Base-by-base conservation (phyloP, 2,888 invertebrate genomes). In the Sphaerophoria rueppellii region DNA sequence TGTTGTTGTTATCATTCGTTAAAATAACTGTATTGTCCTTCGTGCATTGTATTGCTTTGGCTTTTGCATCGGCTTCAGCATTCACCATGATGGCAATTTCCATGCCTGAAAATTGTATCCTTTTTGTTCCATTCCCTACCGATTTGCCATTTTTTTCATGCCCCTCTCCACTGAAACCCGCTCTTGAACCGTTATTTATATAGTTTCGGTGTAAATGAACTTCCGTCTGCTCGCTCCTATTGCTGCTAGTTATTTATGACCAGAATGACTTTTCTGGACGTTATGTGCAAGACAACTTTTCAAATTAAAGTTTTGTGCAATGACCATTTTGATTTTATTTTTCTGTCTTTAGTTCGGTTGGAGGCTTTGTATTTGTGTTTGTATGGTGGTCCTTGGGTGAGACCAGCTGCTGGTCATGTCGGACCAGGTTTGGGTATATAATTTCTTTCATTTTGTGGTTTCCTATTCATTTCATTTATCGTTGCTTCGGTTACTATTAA, bases 121-220 rank as follows among this genome's bases (percentile, higher is more conserved):
- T 52, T 67, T 52, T 67, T 70, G 61, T 52, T 54, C 32, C 34
- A 54, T 11, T 14, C 6, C 35, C 11, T n/a, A 61, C 67, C 16
- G 11, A 52, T 54, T 67, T 14, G 52, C 40, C 67, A 40, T 54
- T 50, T 54, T 50, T 52, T 67, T 37, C n/a, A 35, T 54, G 12
- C 65, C 12, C 58, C 11, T 24, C 4, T 7, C 40, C 16, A 24
- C 35, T 24, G n/a, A 43, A 7, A 35, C 16, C 34, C 37, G 9
- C 46, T 12, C 37, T n/a, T 46, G 12, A 50, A 76, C 57, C 54
- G 78, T 82, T 80, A 77, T 85, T 81, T 85, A 77, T 85, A 69
- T 77, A 77, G 76, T 77, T 81, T 81, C 43, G 48, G 85, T 81
- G 85, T 85, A 85, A 85, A 85, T 85, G 85, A 85, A 85, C 85